Conservation (phyloP, 2,113 vertebrate species). For the Rana temporaria region DNA sequence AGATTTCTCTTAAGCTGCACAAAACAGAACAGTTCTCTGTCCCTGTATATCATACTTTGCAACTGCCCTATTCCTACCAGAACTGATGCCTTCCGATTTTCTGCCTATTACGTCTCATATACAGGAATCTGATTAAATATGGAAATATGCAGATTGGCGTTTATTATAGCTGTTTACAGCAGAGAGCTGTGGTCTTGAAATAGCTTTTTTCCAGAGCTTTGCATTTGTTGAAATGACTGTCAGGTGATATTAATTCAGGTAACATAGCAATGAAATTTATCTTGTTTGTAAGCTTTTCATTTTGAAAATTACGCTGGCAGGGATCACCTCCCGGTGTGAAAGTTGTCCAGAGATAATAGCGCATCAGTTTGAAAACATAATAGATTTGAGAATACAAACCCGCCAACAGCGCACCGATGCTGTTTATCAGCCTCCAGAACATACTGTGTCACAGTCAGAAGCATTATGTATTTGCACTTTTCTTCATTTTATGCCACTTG, state of each 20-base stretch:
- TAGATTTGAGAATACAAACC: conserved; percentile 70
- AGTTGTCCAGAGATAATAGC: conserved; percentile 76
- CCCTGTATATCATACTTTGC: neutral
- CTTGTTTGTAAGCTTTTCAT: conserved; percentile 72
- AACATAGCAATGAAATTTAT: conserved; percentile 63
- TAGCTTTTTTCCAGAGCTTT: conserved; percentile 33
- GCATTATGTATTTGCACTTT: conserved; percentile 71
- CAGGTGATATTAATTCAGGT: conserved; percentile 68
- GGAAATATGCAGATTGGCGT: conserved; percentile 56
- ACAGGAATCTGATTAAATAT: conserved; percentile 50
- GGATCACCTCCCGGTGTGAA: conserved; percentile 72
- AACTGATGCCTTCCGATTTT: conserved; percentile 42
- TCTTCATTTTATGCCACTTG: conserved; percentile 64
- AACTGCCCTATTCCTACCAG: conserved; percentile 15
- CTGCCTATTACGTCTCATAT: conserved; percentile 50
- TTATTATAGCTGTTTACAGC: conserved; percentile 57
- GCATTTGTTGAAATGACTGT: conserved; percentile 58
- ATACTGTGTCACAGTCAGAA: conserved; percentile 72
- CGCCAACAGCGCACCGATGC: conserved; percentile 66
- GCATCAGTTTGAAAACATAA: conserved; percentile 70
- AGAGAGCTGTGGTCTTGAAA: conserved; percentile 32
- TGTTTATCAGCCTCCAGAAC: conserved; percentile 65
- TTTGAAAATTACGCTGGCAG: conserved; percentile 68
- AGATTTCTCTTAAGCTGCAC: neutral
- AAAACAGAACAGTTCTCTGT: neutral